Evolutionary conservation across 2,113 vertebrate species (phyloP).

Genomic region (Calidris pugnax): DNA sequence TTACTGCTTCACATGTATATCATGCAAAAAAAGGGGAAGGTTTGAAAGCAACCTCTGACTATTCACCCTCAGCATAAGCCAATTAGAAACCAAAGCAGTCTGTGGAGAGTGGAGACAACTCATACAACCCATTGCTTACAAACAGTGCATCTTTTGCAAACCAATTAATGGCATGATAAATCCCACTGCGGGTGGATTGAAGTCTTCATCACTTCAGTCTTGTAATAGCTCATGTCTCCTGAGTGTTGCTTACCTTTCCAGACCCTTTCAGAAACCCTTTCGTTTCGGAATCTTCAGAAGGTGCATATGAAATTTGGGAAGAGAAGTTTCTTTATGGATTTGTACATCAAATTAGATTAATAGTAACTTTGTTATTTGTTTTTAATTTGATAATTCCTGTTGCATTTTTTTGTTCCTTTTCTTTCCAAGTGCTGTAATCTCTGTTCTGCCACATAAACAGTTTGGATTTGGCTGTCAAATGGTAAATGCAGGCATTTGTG

Average conservation of each 20-base stretch:
- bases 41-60: not conserved
- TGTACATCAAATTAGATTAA: not conserved
- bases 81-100: not conserved
- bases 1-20: not conserved
- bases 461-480: constrained; percentile 60
- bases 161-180: not conserved
- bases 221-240: not conserved
- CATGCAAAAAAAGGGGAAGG: not conserved
- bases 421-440: constrained; percentile 11
- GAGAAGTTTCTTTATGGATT: not conserved
- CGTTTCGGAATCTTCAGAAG: not conserved
- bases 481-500: constrained; percentile 41
- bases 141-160: not conserved
- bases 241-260: not conserved
- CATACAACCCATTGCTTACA: not conserved
- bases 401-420: not conserved
- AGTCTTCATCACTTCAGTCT: not conserved
- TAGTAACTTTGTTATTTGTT: not conserved
- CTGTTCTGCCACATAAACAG: constrained; percentile 51
- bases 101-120: not conserved
- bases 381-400: not conserved
- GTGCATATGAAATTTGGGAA: not conserved
- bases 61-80: not conserved
- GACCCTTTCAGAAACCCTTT: not conserved
- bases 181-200: not conserved